Base-by-base conservation (phyloP, 1,140 invertebrate genomes). In the Brachionus sp. region DNA sequence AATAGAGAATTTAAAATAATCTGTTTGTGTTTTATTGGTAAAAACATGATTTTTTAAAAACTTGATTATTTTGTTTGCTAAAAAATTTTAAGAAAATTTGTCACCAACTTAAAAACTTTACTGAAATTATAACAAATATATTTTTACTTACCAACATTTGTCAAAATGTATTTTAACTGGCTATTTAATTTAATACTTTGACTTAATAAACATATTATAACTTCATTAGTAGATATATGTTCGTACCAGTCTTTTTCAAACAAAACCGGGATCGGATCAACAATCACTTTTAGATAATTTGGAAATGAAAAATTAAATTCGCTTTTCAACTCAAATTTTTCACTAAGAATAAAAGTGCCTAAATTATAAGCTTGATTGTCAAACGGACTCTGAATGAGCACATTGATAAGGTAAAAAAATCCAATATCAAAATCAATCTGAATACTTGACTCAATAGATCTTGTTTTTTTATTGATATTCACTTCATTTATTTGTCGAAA, bases 311-410 rank as follows among this genome's bases (percentile, higher is more conserved):
- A 78, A 78, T 62, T 25, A 25, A 13, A 19, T 3, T 7, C 12
- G n/a, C n/a, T n/a, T 62, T 25, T 57, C 12, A 80, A n/a, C 13
- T 57, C 16, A 80, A 23, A 80, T 33, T 29, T 57, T 12, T 75
- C 19, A 29, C 42, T 75, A 3, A 80, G 7, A 10, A 80, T 16
- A 80, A 33, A 80, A 13, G 77, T 42, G 13, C 77, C 77, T 9
- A 80, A 23, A 66, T 80, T 39, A 44, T 35, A 62, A 2, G 77
- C n/a, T 23, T 66, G 35, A 13, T 23, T 13, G 42, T 80, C 77
- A 37, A 80, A 66, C 13, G 77, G 77, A 33, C 9, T 80, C 35
- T 80, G 77, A 19, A 80, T 62, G 13, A 80, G 29, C 9, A 62
- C 77, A 57, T 57, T 44, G 9, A 80, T 25, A n/a, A 39, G 16